Base-by-base conservation (phyloP, 2,888 invertebrate species). In the Lydus trimaculatus region DNA sequence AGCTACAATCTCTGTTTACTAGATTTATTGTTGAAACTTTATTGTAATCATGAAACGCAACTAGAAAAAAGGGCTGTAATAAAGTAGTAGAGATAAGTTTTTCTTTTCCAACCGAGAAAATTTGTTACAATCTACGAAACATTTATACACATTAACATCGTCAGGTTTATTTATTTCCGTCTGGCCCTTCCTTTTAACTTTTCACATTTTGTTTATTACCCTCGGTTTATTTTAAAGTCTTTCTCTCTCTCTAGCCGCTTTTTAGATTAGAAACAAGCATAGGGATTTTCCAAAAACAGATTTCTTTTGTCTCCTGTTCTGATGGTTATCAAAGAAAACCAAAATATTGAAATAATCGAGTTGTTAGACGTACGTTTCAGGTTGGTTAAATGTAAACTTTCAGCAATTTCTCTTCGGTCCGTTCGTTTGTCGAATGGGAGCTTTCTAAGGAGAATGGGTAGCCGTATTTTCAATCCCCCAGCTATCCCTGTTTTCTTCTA, bases 81-180 rank as follows among this genome's bases (percentile, higher is more conserved):
- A 56, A 56, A 56, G 25, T 5, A 76, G 77, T 75, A 76, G 78
- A 83, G 83, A 83, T 83, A 83, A 83, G 82, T 83, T 84, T 83
- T 83, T 83, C 83, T 81, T 56, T 56, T 82, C 76, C 79, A 78
- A 81, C 82, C 81, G 82, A 82, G 82, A 81, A 56, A 84, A 84
- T 85, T 84, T 85, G 84, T 84, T 84, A 81, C 84, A 83, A 83
- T 83, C 80, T 82, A 76, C 81, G 80, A 80, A 83, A 83, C 84
- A 82, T 84, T 84, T 84, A 81, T 82, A 80, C 81, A 83, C 83
- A 84, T 85, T 84, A 84, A 83, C 84, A 84, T 83, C 79, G 80
- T 74, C 76, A 72, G 82, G 56, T 56, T 83, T 84, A 85, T 85
- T 85, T 84, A 85, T 84, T 77, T 77, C 23, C 80, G 84, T 84